Evolutionary conservation across 2,113 vertebrate genomes (phyloP).

Genomic region (Protobothrops mucrosquamatus): DNA sequence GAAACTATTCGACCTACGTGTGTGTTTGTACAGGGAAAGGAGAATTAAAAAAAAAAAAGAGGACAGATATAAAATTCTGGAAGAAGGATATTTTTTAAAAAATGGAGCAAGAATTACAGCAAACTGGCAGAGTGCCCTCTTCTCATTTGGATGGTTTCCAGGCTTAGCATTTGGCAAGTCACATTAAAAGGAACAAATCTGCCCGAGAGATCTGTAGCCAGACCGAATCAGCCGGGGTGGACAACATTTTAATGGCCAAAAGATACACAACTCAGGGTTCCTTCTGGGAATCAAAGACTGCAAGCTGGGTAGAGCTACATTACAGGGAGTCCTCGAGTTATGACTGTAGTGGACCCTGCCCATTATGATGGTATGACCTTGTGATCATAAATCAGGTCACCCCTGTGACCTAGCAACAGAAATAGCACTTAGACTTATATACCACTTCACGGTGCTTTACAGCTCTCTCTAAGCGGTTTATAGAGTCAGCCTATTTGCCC

Average conservation of each 20-base stretch:
- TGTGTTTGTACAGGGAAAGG: background rate
- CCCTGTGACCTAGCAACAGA: background rate
- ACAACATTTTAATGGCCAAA: background rate
- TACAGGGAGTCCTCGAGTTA: background rate
- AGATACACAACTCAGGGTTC: background rate
- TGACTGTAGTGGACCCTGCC: background rate
- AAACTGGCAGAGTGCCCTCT: background rate
- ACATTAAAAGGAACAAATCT: background rate
- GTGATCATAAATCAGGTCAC: background rate
- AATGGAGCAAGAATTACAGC: background rate
- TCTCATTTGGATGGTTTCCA: background rate
- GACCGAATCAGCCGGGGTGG: background rate
- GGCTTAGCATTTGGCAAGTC: background rate
- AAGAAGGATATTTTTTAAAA: background rate
- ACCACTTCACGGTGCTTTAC: background rate
- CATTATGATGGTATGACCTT: background rate
- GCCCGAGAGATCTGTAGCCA: background rate
- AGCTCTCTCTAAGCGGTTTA: background rate
- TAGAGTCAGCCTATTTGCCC: background rate
- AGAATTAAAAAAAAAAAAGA: background rate
- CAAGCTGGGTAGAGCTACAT: background rate
- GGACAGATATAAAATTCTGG: background rate
- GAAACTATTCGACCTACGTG: background rate
- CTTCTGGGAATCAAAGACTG: background rate
- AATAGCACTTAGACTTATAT: background rate